Base-by-base conservation (phyloP, 1,140 invertebrate genomes). In the Anagrus nilaparvatae region DNA sequence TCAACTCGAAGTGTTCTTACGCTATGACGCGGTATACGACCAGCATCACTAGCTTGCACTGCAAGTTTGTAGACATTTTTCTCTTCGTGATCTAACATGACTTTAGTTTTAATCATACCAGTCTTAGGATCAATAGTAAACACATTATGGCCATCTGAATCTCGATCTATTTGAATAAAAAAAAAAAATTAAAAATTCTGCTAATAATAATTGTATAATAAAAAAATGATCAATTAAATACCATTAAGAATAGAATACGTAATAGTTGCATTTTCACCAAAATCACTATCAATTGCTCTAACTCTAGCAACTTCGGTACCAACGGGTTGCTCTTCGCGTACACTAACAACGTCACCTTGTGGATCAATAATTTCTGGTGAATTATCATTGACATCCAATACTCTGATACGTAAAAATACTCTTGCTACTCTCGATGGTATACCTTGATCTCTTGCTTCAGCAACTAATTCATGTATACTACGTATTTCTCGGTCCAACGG, bases 301-400 rank as follows among this genome's bases (percentile, higher is more conserved):
- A 96, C 79, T 54, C 79, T 73, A 4, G 86, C 82, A 13, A 93
- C 85, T 67, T 91, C 87, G 0, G 85, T 82, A 10, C 84, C 84
- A 8, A 83, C 76, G 20, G 85, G 82, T 50, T 90, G 86, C 61
- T 91, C 87, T 65, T 92, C 88, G 29, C 87, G 73, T 8, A 92
- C 84, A 51, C 86, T 86, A 2, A 93, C 79, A 5, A 87, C 79
- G 59, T 88, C 84, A 59, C 89, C 84, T 55, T 84, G 78, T 5
- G 87, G 88, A 63, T 91, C 86, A 21, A 89, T 76, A 41, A 94
- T 88, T 61, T 84, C 78, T 9, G 88, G 88, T 7, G 81, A 74
- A 67, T 95, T 94, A 65, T 96, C 91, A 61, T 96, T 96, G 4
- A 88, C 78, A 61, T 95, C 91, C 12, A 77, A 73, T 3, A 89